Conservation (phyloP, 2,797 vertebrate species). For the Coregonus ussuriensis region DNA sequence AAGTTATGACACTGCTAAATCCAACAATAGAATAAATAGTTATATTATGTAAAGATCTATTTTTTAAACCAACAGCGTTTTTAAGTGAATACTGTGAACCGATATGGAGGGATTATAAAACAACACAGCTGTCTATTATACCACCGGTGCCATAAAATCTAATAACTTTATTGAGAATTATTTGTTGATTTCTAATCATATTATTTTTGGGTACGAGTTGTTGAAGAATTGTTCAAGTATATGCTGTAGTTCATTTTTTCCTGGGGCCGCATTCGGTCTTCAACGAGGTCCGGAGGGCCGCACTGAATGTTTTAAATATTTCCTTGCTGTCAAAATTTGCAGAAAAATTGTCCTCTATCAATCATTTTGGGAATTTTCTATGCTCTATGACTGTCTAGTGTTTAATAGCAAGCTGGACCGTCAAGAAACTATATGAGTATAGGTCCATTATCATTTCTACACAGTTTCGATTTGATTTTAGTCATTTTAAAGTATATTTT, state of each 20-base stretch:
- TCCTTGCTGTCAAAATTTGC: too few species aligned
- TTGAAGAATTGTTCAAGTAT: conserved; percentile 43
- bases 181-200: conserved; percentile 74
- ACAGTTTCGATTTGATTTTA: too few species aligned
- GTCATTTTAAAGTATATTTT: too few species aligned
- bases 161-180: conserved; percentile 74
- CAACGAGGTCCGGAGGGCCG: too few species aligned
- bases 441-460: too few species aligned
- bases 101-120: conserved; percentile 89
- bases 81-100: conserved; percentile 97
- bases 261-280: too few species aligned
- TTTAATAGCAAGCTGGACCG: too few species aligned
- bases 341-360: too few species aligned
- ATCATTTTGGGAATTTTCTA: too few species aligned
- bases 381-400: too few species aligned
- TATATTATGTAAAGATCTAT: conserved; percentile 87
- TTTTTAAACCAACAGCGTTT: conserved; percentile 93
- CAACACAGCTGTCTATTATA: conserved; percentile 92
- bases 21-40: conserved; percentile 79
- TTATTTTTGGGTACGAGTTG: conserved; percentile 55
- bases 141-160: conserved; percentile 97
- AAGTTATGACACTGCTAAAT: conserved; percentile 74
- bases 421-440: too few species aligned
- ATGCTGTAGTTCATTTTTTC: conserved; percentile 20
- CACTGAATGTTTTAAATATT: too few species aligned